Percentiles rank a stretch among this genome's conserved stretches.
Conservation (phyloP, 2,888 invertebrate genomes). For the Spialia ferax region DNA sequence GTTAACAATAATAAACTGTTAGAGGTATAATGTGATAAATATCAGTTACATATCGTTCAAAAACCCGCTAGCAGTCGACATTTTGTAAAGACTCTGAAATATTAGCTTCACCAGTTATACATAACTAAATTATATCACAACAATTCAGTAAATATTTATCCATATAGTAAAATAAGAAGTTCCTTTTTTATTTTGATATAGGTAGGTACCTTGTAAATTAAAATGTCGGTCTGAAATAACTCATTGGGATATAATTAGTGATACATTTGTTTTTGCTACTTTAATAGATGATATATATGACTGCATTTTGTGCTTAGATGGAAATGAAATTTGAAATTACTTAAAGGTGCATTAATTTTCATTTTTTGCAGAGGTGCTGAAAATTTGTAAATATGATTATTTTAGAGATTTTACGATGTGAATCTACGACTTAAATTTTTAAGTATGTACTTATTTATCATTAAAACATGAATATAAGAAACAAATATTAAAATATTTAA, state of each 20-base stretch:
- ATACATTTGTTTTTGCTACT: slow-evolving; percentile 19
- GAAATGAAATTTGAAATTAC: slow-evolving; percentile 25
- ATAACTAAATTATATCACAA: slow-evolving; percentile 68
- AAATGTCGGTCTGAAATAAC: slow-evolving; percentile 3
- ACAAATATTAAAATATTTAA: slow-evolving; percentile 19
- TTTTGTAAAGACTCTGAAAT: slow-evolving; percentile 79
- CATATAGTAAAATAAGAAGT: slow-evolving; percentile 28
- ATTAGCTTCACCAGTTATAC: slow-evolving; percentile 63
- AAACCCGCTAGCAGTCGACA: slow-evolving; percentile 70
- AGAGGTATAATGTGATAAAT: slow-evolving; percentile 70
- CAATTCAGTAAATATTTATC: slow-evolving; percentile 60
- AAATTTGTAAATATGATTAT: slow-evolving; percentile 28
- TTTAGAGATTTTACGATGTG: slow-evolving; percentile 30
- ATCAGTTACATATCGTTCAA: slow-evolving; percentile 65
- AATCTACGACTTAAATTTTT: slow-evolving; percentile 31
- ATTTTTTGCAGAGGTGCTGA: slow-evolving; percentile 29
- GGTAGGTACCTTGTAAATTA: slow-evolving; percentile 20
- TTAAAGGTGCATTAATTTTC: slow-evolving; percentile 22
- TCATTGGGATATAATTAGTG: slow-evolving; percentile 11
- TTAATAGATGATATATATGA: background rate
- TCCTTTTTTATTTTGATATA: slow-evolving; percentile 26
- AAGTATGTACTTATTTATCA: too few relatives aligned
- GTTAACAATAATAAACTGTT: slow-evolving; percentile 81
- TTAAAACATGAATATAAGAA: too few relatives aligned
- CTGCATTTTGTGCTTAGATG: slow-evolving; percentile 19